Base-by-base conservation (phyloP, 2,113 vertebrate species). In the Holacanthus passer region DNA sequence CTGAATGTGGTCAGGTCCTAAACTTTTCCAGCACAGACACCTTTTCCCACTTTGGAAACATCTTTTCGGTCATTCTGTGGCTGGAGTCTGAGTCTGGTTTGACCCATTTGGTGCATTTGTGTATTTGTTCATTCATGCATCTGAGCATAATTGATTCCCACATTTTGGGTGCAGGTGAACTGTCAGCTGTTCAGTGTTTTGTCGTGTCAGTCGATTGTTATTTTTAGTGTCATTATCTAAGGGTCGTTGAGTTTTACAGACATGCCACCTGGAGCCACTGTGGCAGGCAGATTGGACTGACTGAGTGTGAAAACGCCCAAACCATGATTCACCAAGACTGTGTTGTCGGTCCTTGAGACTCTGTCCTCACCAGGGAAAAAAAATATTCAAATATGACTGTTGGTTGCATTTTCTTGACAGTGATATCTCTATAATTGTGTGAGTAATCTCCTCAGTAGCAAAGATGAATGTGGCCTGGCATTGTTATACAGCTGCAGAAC, bases 191-290 rank as follows among this genome's bases (percentile, higher is more conserved):
- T 80, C 37, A 16, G 45, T 24, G 53, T 69, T 73, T 75, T 62
- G 32, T 83, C 43, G 60, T 35, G 68, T 77, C 7, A n/a, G 73
- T 50, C 39, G 9, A 67, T 78, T 72, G 80, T 90, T 93, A 91
- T 90, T 90, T 91, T 92, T 89, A 87, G 85, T 59, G 32, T 48
- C 66, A 16, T 56, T 48, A 76, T 87, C 55, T 59, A 56, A 84
- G 90, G 90, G 80, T 92, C 85, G 50, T 81, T 91, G 86, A 20
- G 72, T 88, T 88, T 88, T 87, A 66, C 70, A 77, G 78, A 83
- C 63, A 0, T 62, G 72, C 77, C 90, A 93, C 89, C 92, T 92
- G 92, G 92, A 89, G 90, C 90, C 84, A 73, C 58, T 45, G 81
- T 67, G 60, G 79, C 60, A 47, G 64, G 73, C 64, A 56, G 60